Conservation (phyloP, 2,113 vertebrate species). For the Plotosus lineatus region DNA sequence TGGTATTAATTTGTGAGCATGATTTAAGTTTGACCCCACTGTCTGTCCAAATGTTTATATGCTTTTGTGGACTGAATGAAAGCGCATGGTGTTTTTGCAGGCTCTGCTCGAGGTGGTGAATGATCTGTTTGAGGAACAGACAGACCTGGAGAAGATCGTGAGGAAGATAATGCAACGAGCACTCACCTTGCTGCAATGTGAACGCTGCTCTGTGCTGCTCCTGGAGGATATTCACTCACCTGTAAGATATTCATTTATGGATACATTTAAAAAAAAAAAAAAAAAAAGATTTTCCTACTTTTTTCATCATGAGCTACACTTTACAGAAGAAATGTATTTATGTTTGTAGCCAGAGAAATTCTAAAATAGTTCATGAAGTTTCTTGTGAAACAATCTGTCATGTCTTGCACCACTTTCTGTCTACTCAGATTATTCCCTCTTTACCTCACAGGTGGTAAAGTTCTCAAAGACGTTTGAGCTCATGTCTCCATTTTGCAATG, state of each 20-base stretch:
- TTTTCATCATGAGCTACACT: not conserved
- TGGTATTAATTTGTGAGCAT: not conserved
- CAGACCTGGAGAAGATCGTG: conserved; percentile 79
- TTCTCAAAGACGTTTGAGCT: conserved; percentile 81
- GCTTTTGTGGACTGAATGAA: not conserved
- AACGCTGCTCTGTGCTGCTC: conserved; percentile 79
- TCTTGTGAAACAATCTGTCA: not conserved
- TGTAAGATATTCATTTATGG: conserved; percentile 59
- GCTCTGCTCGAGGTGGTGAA: conserved; percentile 78
- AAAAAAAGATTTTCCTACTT: not conserved
- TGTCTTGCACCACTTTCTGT: not conserved
- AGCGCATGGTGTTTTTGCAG: conserved; percentile 53
- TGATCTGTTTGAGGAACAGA: conserved; percentile 79
- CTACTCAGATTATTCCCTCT: not conserved
- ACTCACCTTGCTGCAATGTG: conserved; percentile 75
- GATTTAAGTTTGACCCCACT: not conserved
- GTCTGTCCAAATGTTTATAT: not conserved
- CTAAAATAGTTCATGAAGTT: not conserved
- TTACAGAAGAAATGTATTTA: not conserved
- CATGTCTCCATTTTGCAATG: conserved; percentile 77
- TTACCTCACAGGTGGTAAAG: conserved; percentile 73
- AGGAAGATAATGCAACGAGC: conserved; percentile 81
- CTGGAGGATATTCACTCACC: conserved; percentile 78
- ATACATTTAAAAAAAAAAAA: no score
- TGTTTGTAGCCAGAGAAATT: not conserved